A percentile compares a stretch with the other conserved stretches of the same genome.
These are phyloP conservation scores for Sialis lutaria DNA, from an alignment of 2,888 invertebrate species.

Conservation along the genomic window DNA sequence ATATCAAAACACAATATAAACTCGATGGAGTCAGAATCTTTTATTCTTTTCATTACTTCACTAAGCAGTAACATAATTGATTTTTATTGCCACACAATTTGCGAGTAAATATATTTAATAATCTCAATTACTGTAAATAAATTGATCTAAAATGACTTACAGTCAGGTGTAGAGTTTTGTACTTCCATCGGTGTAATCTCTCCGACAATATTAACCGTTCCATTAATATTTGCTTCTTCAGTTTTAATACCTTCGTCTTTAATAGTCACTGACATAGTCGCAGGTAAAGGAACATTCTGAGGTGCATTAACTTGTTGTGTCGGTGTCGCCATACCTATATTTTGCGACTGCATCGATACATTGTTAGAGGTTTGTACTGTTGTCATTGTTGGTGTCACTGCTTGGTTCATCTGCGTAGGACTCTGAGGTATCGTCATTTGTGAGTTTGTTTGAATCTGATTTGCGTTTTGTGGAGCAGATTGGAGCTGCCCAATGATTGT, in stretches of 20 bases:
- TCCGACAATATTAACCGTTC: slow-evolving; percentile 6
- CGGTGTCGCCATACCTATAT: neutral
- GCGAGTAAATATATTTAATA: too few species aligned
- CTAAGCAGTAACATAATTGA: too few species aligned
- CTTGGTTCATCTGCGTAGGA: slow-evolving; percentile 15
- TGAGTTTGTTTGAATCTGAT: slow-evolving; percentile 20
- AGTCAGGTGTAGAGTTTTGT: neutral
- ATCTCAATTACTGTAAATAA: too few species aligned
- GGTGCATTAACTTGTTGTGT: slow-evolving; percentile 12
- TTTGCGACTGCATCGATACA: too few species aligned
- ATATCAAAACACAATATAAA: too few species aligned
- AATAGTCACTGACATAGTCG: slow-evolving; percentile 16
- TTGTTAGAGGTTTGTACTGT: slow-evolving; percentile 9
- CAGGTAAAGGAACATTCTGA: slow-evolving; percentile 21
- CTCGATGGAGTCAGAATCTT: too few species aligned
- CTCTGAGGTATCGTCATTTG: slow-evolving; percentile 18
- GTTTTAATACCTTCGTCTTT: slow-evolving; percentile 6
- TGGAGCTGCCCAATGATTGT: slow-evolving; percentile 26
- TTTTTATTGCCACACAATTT: too few species aligned
- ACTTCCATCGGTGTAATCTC: slow-evolving; percentile 6
- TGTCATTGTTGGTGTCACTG: slow-evolving; percentile 16
- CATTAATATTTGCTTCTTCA: slow-evolving; percentile 12
- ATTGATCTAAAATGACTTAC: too few species aligned
- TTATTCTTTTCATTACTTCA: too few species aligned
- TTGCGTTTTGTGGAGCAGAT: slow-evolving; percentile 18